Conservation (phyloP, 2,888 invertebrate species). For the Agrotis segetum region DNA sequence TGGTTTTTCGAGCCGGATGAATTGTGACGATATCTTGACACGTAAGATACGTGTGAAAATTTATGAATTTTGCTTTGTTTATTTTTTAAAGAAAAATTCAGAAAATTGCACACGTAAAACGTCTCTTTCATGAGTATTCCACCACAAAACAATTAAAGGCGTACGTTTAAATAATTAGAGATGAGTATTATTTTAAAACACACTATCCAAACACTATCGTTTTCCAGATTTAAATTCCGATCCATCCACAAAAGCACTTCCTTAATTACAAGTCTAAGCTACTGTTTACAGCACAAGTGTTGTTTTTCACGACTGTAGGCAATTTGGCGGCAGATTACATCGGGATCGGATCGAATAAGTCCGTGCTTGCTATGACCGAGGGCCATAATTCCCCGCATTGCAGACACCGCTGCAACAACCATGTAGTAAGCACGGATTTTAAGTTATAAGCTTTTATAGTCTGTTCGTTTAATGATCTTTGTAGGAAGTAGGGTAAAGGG, state of each 20-base stretch:
- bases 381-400: constrained; percentile 82
- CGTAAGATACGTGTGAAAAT: too few relatives aligned
- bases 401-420: constrained; percentile 80
- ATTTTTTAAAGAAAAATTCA: neutral
- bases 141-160: too few relatives aligned
- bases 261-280: constrained; percentile 15
- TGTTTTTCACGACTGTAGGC: constrained; percentile 49
- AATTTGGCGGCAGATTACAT: constrained; percentile 67
- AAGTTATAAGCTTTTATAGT: constrained; percentile 29
- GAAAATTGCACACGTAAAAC: neutral
- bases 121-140: neutral
- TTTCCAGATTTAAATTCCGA: neutral
- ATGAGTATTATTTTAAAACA: neutral
- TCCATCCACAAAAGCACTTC: neutral
- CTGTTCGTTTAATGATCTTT: too few relatives aligned
- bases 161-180: too few relatives aligned
- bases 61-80: neutral
- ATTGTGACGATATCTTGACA: neutral
- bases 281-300: constrained; percentile 31
- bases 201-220: neutral
- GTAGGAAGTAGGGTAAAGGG: too few relatives aligned
- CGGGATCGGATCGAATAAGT: constrained; percentile 67
- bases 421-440: constrained; percentile 46
- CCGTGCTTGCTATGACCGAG: constrained; percentile 73
- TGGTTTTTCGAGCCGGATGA: too few relatives aligned